Evolutionary conservation across 1,140 invertebrate genomes (phyloP).

Genomic region (Proales similis): DNA sequence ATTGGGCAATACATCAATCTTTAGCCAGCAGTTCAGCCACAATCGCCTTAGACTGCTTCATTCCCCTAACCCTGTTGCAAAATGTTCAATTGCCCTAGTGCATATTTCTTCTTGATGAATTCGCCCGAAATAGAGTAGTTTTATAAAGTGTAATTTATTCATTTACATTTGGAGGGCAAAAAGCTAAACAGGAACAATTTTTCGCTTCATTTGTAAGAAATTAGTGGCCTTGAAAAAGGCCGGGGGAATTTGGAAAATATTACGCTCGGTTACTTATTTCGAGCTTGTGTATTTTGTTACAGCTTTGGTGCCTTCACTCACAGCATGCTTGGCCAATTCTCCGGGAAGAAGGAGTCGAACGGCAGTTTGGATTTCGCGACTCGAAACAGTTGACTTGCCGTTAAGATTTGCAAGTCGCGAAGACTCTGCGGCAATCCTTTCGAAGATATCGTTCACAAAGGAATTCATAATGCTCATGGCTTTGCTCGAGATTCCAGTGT

Average conservation of each 20-base stretch:
- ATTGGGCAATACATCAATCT: too few relatives aligned
- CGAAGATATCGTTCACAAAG: constrained; percentile 64
- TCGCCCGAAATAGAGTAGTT: too few relatives aligned
- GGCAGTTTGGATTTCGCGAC: constrained; percentile 60
- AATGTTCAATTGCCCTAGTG: too few relatives aligned
- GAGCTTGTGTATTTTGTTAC: constrained; percentile 58
- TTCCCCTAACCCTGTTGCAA: too few relatives aligned
- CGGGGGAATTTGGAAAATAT: too few relatives aligned
- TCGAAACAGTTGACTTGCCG: constrained; percentile 60
- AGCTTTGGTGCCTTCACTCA: constrained; percentile 59
- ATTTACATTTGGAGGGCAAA: too few relatives aligned
- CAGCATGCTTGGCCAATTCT: constrained; percentile 60
- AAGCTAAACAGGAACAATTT: too few relatives aligned
- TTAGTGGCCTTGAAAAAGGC: constrained; percentile 10
- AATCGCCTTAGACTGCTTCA: too few relatives aligned
- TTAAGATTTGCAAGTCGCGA: constrained; percentile 65
- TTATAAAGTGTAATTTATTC: too few relatives aligned
- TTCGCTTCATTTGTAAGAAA: constrained; percentile 3
- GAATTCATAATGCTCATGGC: constrained; percentile 64
- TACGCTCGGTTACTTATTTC: too few relatives aligned
- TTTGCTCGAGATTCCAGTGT: constrained; percentile 56
- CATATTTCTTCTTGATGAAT: too few relatives aligned
- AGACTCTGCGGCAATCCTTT: constrained; percentile 62
- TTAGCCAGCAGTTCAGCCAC: too few relatives aligned
- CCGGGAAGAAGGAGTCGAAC: constrained; percentile 60